These are phyloP conservation scores for Synanceia verrucosa DNA, from an alignment of 2,797 vertebrate species.

Conservation along the genomic window DNA sequence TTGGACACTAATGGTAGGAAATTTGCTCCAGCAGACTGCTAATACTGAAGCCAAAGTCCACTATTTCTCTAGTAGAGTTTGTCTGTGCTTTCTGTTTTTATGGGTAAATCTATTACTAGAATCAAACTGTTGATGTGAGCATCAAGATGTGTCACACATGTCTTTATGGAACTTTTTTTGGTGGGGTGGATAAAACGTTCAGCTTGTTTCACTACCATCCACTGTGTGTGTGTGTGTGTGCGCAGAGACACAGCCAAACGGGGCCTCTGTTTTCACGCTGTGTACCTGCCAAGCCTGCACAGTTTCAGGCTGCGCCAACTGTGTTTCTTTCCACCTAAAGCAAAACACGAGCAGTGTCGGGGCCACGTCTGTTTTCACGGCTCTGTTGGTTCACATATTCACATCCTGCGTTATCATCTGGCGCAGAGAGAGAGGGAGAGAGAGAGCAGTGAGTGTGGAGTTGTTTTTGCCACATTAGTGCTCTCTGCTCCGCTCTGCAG, in stretches of 20 bases:
- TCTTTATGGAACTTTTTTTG: conserved; percentile 3
- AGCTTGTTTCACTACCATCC: conserved; percentile 28
- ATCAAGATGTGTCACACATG: conserved; percentile 23
- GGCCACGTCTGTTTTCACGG: conserved; percentile 71
- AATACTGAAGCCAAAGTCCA: conserved; percentile 32
- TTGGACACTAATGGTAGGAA: conserved; percentile 61
- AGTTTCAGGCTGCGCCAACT: conserved; percentile 63
- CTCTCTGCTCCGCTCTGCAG: conserved; percentile 20
- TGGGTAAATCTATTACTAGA: not conserved
- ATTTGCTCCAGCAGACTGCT: conserved; percentile 36
- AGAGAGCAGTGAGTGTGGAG: conserved; percentile 28
- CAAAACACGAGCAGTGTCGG: conserved; percentile 58
- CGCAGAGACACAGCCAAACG: conserved; percentile 55
- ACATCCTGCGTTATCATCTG: conserved; percentile 67
- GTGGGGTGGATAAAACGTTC: conserved; percentile 4
- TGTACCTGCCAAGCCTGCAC: conserved; percentile 78
- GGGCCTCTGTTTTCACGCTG: conserved; percentile 68
- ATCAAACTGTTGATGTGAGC: not conserved
- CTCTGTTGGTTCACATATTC: conserved; percentile 64
- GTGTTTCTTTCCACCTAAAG: conserved; percentile 61
- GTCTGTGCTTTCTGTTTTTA: conserved; percentile 32
- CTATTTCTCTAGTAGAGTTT: conserved; percentile 31
- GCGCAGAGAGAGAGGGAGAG: conserved; percentile 1
- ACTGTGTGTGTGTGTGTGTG: conserved; percentile 23
- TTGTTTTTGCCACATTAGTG: conserved; percentile 58